These are phyloP conservation scores for Leptoteleia sp. DNA, from an alignment of 1,140 invertebrate species.

Conservation along the genomic window DNA sequence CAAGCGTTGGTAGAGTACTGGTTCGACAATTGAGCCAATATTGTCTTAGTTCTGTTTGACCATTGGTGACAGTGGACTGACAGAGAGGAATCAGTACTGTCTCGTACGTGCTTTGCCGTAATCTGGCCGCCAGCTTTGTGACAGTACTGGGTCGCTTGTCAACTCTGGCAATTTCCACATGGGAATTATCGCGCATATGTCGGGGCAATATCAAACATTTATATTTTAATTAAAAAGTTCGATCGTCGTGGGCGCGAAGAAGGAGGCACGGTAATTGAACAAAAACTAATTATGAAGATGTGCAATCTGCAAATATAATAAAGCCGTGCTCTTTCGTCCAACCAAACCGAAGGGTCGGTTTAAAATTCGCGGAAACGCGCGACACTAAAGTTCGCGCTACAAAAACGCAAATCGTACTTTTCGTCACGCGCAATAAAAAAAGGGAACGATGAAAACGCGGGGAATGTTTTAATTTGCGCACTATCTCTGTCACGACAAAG, in stretches of 20 bases:
- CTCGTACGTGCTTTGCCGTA: too few species aligned
- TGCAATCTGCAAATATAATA: conserved; percentile 32
- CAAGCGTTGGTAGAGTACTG: too few species aligned
- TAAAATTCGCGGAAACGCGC: conserved; percentile 14
- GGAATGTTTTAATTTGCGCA: conserved; percentile 57
- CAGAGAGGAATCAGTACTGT: too few species aligned
- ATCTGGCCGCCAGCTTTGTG: too few species aligned
- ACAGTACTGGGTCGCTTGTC: too few species aligned
- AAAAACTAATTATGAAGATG: conserved; percentile 45
- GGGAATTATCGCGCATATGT: conserved; percentile 4
- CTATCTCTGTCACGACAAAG: conserved; percentile 37
- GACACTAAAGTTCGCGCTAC: conserved; percentile 1
- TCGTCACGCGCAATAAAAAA: conserved; percentile 6
- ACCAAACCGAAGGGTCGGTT: background rate
- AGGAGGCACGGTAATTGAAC: conserved; percentile 5
- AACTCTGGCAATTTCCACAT: too few species aligned
- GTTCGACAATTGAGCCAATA: too few species aligned
- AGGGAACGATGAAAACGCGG: conserved; percentile 7
- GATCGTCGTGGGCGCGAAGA: conserved; percentile 1
- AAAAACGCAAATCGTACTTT: conserved; percentile 16
- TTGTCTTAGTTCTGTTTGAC: too few species aligned
- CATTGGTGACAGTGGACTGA: too few species aligned
- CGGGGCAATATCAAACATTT: conserved; percentile 24
- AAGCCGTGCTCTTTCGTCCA: conserved; percentile 2
- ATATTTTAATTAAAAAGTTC: conserved; percentile 42